Evolutionary conservation across 2,888 invertebrate species (phyloP).

Genomic region (Erebia palarica): DNA sequence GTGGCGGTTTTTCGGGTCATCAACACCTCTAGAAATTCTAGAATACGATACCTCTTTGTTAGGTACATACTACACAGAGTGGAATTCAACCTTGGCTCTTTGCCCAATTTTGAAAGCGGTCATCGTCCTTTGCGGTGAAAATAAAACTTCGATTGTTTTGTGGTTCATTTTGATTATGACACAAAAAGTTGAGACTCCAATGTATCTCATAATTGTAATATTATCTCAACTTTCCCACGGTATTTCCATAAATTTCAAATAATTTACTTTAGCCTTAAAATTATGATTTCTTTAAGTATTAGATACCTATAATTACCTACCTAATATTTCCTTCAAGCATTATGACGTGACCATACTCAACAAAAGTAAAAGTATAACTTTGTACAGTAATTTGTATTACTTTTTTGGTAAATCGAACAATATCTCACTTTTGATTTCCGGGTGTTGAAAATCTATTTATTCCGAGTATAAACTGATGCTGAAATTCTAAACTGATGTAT

Average conservation of each 20-base stretch:
- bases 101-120: constrained; percentile 39
- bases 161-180: not conserved
- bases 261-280: not conserved
- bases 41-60: not conserved
- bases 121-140: constrained; percentile 35
- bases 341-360: no score
- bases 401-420: not conserved
- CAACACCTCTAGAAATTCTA: not conserved
- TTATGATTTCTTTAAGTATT: no score
- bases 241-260: not conserved
- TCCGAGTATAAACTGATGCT: not conserved
- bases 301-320: not conserved
- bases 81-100: constrained; percentile 36
- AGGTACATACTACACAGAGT: constrained; percentile 5
- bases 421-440: not conserved
- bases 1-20: not conserved
- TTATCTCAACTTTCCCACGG: not conserved
- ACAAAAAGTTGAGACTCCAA: not conserved
- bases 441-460: not conserved
- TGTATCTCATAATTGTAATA: not conserved
- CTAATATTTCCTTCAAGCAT: no score
- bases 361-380: no score
- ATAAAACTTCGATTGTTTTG: constrained; percentile 11
- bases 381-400: no score
- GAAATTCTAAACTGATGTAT: no score